Evolutionary conservation across 1,140 invertebrate species (phyloP).

Genomic region (Antheraea mylitta): DNA sequence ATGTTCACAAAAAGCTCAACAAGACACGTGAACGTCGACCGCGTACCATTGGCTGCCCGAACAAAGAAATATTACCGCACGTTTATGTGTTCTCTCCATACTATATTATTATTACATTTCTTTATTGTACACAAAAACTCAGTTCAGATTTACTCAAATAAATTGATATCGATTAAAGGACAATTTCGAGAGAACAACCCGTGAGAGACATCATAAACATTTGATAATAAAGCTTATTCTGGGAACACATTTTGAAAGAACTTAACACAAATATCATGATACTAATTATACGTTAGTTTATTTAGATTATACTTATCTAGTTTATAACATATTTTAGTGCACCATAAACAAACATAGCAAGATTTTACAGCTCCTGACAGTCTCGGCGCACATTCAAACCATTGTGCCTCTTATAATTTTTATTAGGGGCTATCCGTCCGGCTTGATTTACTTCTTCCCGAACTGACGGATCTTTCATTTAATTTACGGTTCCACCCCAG

Average conservation of each 20-base stretch:
- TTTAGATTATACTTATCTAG: slow-evolving; percentile 76
- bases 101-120: slow-evolving; percentile 20
- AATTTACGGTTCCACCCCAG: slow-evolving; percentile 74
- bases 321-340: slow-evolving; percentile 78
- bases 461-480: slow-evolving; percentile 77
- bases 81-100: slow-evolving; percentile 49
- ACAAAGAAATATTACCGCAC: slow-evolving; percentile 72
- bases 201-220: slow-evolving; percentile 27
- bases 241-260: slow-evolving; percentile 28
- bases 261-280: slow-evolving; percentile 56
- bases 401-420: slow-evolving; percentile 79
- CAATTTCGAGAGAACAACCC: background rate
- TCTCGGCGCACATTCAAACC: slow-evolving; percentile 65
- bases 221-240: slow-evolving; percentile 31
- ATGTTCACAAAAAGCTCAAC: slow-evolving; percentile 66
- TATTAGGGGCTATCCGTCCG: slow-evolving; percentile 77
- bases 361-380: slow-evolving; percentile 73
- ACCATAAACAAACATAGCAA: slow-evolving; percentile 76
- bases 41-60: slow-evolving; percentile 65
- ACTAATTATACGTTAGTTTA: slow-evolving; percentile 74
- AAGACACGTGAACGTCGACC: slow-evolving; percentile 63
- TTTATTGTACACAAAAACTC: slow-evolving; percentile 8
- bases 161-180: slow-evolving; percentile 7
- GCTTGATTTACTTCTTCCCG: slow-evolving; percentile 77
- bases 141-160: slow-evolving; percentile 4